Evolutionary conservation across 2,113 vertebrate genomes (phyloP), one percentile per base, ranked within the genome.

Genomic region (Oreochromis aureus): DNA sequence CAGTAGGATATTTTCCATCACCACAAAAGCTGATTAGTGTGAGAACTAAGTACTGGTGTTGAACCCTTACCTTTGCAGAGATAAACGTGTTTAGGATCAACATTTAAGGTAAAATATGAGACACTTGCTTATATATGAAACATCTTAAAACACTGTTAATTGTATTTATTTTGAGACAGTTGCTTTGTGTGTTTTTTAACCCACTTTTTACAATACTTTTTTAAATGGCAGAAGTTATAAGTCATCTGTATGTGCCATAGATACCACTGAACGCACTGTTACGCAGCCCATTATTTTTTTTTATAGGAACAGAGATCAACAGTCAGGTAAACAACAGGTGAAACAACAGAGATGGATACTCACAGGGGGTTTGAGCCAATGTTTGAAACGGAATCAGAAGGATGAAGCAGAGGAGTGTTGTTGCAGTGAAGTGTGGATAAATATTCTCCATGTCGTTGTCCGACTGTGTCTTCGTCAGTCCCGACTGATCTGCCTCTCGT

Each of bases 381-480:
- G 58, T 83, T 1, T 84, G 84, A 32, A 94, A 58, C 15, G 89
- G 46, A 59, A 91, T 56, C 79, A 95, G 39, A 32, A 93, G 36
- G 3, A 95, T 30, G 6, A 95, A 51, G 46, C 89, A 36, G 34
- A 93, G 30, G 73, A 48, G 15, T 3, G 53, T 90, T 55, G 58
- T 84, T 34, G 34, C 6, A 10, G 66, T 59, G 24, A 87, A 73
- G 5, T 44, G 24, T 19, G 73, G 39, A 76, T 36, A 16, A 73
- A 84, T 84, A 56, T 80, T 32, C 51, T 95, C 95, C 96, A 96
- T 96, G 80, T 88, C 81, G 76, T 3, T 5, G 48, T 84, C 58
- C 2, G n/a, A 76, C 24, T 22, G 95, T 96, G 82, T 89, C 81
- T 81, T 3, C 5, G 48, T 86, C 58, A 7, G 79, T 46, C 19